Conservation (phyloP, 37 sponge, comb jelly and placozoan genomes). For the Amphimedon queenslandica region DNA sequence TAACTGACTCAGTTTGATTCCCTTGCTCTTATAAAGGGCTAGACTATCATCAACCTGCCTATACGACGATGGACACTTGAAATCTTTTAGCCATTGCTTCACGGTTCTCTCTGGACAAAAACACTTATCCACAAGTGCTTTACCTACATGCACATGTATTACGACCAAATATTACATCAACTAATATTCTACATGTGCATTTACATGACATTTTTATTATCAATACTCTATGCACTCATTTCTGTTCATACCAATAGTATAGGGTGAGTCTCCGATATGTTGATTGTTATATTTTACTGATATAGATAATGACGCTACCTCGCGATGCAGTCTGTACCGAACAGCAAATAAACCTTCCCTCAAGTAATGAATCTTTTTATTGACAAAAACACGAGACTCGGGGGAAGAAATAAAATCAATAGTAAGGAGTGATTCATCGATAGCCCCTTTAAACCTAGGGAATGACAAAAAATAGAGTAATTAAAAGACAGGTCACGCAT, state of each 20-base stretch:
- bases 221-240: too few species aligned
- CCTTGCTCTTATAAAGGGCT: constrained; percentile 26
- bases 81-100: constrained; percentile 52
- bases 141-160: too few species aligned
- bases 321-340: constrained; percentile 52
- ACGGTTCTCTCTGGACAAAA: constrained; percentile 50
- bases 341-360: constrained; percentile 43
- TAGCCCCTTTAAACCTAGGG: too few species aligned
- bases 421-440: too few species aligned
- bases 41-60: constrained; percentile 64
- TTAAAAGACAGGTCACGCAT: too few species aligned
- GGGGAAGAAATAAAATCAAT: too few species aligned
- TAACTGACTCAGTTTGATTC: constrained; percentile 49
- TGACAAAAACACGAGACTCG: constrained; percentile 17
- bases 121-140: constrained; percentile 22
- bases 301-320: constrained; percentile 30
- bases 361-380: constrained; percentile 14
- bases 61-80: constrained; percentile 44
- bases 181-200: too few species aligned
- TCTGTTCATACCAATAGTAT: constrained; percentile 31
- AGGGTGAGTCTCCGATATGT: constrained; percentile 80
- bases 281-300: constrained; percentile 50
- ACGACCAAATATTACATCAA: too few species aligned
- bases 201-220: too few species aligned
- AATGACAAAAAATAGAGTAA: too few species aligned